These are phyloP conservation scores for Mus pahari DNA, from an alignment of 2,113 vertebrate genomes.

Conservation along the genomic window DNA sequence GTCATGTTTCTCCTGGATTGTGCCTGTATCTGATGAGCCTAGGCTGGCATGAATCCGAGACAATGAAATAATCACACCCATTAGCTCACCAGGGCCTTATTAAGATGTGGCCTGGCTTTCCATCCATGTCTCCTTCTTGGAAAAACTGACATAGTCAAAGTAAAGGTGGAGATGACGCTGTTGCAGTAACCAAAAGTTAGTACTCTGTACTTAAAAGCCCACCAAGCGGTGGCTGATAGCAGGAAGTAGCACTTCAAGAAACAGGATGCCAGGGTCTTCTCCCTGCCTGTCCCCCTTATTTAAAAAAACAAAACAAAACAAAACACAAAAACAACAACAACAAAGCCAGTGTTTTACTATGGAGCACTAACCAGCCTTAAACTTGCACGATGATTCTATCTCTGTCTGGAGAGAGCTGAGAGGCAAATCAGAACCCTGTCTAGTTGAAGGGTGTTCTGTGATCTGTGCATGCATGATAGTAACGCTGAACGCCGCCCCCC, in stretches of 20 bases:
- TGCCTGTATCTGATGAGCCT: slow-evolving; percentile 78
- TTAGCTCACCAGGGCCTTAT: slow-evolving; percentile 64
- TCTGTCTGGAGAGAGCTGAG: background rate
- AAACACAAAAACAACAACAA: too few species aligned
- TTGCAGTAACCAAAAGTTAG: slow-evolving; percentile 33
- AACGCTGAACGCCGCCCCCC: background rate
- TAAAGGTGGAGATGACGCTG: slow-evolving; percentile 49
- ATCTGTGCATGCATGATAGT: background rate
- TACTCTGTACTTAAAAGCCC: background rate
- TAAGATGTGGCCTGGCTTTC: slow-evolving; percentile 78
- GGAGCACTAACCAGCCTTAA: background rate
- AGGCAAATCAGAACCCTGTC: background rate
- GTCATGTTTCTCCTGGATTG: slow-evolving; percentile 78
- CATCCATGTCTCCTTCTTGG: slow-evolving; percentile 70
- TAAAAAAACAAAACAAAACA: too few species aligned
- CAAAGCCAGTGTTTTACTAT: background rate
- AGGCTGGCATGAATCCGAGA: slow-evolving; percentile 78
- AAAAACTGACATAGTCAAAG: slow-evolving; percentile 70
- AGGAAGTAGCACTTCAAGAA: background rate
- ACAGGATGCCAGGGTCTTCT: background rate
- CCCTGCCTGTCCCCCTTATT: background rate
- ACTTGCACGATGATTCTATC: background rate
- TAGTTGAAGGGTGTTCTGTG: background rate
- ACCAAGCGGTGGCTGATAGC: slow-evolving; percentile 23
- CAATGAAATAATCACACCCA: slow-evolving; percentile 78